These are phyloP conservation scores for Plecotus auritus DNA, from an alignment of 2,113 vertebrate species.

Conservation along the genomic window DNA sequence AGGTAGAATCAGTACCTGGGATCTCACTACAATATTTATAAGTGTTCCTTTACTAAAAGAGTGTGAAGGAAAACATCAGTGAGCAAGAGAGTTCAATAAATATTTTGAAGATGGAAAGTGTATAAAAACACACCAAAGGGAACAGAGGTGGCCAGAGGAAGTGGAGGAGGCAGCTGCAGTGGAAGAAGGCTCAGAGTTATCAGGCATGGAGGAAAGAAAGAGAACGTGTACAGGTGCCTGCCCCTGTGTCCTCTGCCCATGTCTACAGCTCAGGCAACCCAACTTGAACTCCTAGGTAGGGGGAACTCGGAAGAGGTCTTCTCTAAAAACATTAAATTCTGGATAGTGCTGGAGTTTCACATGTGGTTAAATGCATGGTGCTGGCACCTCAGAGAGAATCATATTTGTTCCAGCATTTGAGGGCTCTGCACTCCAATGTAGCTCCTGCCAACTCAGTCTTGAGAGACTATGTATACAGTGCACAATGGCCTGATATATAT, in stretches of 20 bases:
- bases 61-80: background rate
- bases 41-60: background rate
- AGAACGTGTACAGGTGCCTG: accelerated
- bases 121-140: background rate
- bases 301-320: background rate
- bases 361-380: background rate
- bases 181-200: background rate
- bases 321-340: background rate
- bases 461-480: background rate
- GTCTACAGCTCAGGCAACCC: background rate
- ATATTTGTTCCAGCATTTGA: background rate
- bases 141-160: background rate
- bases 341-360: background rate
- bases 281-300: background rate
- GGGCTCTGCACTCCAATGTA: background rate
- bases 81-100: background rate
- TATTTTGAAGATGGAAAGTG: background rate
- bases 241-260: background rate
- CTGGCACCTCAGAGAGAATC: background rate
- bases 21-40: background rate
- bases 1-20: background rate
- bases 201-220: background rate
- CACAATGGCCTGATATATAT: background rate
- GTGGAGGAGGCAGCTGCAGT: background rate
- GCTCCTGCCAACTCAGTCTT: background rate